A percentile compares a stretch with the other conserved stretches of the same genome.
phyloP scores from a whole-genome alignment of 2,888 invertebrate genomes.

The Villa cingulata region DNA sequence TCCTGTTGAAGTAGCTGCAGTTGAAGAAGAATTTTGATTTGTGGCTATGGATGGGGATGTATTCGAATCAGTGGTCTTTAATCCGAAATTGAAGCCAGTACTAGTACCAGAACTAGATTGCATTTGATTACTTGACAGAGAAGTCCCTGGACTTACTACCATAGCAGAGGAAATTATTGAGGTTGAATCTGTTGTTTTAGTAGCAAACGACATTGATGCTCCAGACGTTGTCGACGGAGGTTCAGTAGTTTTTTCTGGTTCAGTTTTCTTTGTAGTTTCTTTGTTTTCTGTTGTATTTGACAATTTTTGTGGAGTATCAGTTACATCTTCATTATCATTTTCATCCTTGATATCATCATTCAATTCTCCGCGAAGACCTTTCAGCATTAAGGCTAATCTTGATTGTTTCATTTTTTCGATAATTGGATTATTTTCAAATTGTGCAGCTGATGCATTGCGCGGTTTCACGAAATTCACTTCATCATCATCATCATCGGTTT shows the following conservation, averaged over 20 bases:
- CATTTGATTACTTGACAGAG: not conserved
- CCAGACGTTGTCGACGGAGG: not conserved
- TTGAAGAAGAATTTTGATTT: not conserved
- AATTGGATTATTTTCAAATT: conserved; percentile 18
- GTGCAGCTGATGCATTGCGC: conserved; percentile 21
- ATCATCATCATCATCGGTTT: not conserved
- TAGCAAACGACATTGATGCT: conserved; percentile 6
- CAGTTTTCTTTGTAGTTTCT: not conserved
- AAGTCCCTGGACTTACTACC: not conserved
- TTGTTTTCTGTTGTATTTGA: not conserved
- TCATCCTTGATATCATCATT: conserved; percentile 21
- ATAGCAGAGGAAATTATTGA: conserved; percentile 7
- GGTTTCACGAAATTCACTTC: conserved; percentile 32
- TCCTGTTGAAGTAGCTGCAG: not conserved
- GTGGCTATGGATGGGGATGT: too few relatives aligned
- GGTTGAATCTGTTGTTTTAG: conserved; percentile 3
- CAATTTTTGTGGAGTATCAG: not conserved
- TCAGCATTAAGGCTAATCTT: conserved; percentile 32
- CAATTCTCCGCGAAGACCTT: conserved; percentile 30
- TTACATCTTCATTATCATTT: not conserved
- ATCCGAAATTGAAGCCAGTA: not conserved
- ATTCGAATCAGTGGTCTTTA: not conserved
- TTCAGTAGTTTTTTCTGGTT: not conserved
- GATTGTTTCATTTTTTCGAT: conserved; percentile 29
- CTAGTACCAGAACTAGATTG: not conserved